Evolutionary conservation across 2,888 invertebrate genomes (phyloP).

Genomic region (Beris morrisii): DNA sequence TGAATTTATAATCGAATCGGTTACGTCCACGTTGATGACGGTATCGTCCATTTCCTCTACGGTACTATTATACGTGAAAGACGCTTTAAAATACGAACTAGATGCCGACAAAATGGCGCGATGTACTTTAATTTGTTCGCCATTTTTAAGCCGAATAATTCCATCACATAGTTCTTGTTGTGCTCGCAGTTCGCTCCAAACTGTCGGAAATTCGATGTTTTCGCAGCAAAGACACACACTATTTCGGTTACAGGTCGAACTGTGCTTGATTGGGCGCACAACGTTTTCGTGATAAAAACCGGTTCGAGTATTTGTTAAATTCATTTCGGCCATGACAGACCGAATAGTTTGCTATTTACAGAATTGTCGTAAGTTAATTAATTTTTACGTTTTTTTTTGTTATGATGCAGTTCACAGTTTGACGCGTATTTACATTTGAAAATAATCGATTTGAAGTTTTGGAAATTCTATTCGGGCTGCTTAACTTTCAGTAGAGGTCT

Average conservation of each 20-base stretch:
- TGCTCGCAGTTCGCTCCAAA: constrained; percentile 69
- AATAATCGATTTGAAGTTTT: constrained; percentile 8
- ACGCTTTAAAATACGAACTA: constrained; percentile 73
- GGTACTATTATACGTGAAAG: constrained; percentile 65
- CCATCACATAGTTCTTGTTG: constrained; percentile 73
- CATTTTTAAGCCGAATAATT: constrained; percentile 63
- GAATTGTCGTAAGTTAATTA: not conserved
- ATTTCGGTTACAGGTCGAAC: not conserved
- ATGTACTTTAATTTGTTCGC: constrained; percentile 66
- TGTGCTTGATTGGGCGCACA: not conserved
- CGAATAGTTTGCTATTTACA: not conserved
- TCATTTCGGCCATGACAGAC: constrained; percentile 4
- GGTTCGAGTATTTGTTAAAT: constrained; percentile 21
- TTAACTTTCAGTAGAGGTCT: constrained; percentile 16
- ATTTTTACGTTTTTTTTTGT: not conserved
- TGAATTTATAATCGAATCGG: constrained; percentile 63
- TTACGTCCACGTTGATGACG: constrained; percentile 64
- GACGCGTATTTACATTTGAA: not conserved
- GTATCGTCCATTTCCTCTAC: constrained; percentile 54
- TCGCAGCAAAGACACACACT: constrained; percentile 17
- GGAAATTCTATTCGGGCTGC: not conserved
- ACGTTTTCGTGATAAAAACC: constrained; percentile 1
- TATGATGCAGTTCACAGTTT: not conserved
- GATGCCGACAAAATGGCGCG: constrained; percentile 71
- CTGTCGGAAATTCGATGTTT: constrained; percentile 64